These are phyloP conservation scores for Timema cristinae DNA, from an alignment of 2,888 invertebrate genomes.

Conservation along the genomic window DNA sequence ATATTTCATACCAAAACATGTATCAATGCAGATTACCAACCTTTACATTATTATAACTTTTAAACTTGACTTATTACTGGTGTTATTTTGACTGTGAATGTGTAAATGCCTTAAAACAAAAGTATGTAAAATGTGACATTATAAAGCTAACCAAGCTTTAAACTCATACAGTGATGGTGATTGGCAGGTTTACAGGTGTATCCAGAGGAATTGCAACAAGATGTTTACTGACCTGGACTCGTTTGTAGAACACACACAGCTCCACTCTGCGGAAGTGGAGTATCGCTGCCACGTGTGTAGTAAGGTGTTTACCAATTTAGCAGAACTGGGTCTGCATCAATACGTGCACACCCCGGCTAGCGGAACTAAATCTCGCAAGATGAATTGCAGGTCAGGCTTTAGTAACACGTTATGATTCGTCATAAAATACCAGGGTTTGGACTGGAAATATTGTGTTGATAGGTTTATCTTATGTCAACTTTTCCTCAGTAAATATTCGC, in stretches of 20 bases:
- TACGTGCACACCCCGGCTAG: slow-evolving; percentile 49
- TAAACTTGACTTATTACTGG: background rate
- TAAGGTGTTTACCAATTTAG: slow-evolving; percentile 53
- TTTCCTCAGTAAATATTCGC: no score
- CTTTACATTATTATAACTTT: background rate
- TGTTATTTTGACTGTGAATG: background rate
- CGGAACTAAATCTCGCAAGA: slow-evolving; percentile 1
- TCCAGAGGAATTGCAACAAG: slow-evolving; percentile 57
- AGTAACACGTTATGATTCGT: background rate
- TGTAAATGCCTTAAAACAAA: background rate
- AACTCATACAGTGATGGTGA: no score
- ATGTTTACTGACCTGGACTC: slow-evolving; percentile 58
- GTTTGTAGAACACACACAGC: slow-evolving; percentile 58
- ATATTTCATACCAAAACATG: no score
- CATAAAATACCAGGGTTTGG: no score
- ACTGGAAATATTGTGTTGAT: no score
- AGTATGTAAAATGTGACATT: no score
- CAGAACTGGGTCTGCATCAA: slow-evolving; percentile 60
- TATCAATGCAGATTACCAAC: no score
- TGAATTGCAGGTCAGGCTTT: slow-evolving; percentile 32
- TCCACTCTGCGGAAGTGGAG: slow-evolving; percentile 50
- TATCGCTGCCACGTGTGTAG: slow-evolving; percentile 62
- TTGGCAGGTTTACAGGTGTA: slow-evolving; percentile 58
- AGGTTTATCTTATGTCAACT: no score
- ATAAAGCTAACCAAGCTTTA: no score